Evolutionary conservation across 1,140 invertebrate species (phyloP), one percentile per base, ranked within the genome.

Genomic region (Hermetia illucens): DNA sequence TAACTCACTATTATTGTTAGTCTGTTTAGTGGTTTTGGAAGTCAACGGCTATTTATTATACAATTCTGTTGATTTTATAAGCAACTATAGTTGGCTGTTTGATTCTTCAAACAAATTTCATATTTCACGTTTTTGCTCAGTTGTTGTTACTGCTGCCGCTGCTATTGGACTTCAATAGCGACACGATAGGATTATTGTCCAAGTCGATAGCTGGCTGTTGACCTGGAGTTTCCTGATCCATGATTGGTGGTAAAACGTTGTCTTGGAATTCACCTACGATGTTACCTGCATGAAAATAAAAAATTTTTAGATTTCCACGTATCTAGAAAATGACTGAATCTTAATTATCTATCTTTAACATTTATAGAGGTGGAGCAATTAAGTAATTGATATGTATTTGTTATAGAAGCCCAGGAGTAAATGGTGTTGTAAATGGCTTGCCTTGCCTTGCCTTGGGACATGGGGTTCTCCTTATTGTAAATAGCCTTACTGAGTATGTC

Each of bases 161-260:
- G 13, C 30, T 32, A 16, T 32, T 32, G 12, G 25, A 8, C 21
- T 38, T 38, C n/a, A 38, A 29, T 4, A 38, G 17, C 17, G 38
- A 18, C 19, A 16, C 20, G 4, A 33, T 32, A 24, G 38, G 21
- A 24, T 21, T 39, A 17, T 21, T 39, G 6, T 39, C 38, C 19
- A 33, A 33, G 33, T 31, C 29, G 22, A 41, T 46, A 6, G 49
- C 35, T 4, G 53, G 46, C 15, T 45, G 49, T 2, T 63, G 63
- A 59, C 48, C 13, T 62, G 55, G 32, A 17, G 63, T 64, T 33
- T 66, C 62, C 36, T 65, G 68, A 46, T 75, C 72, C 2, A 71
- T 69, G 19, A 71, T 55, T 2, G 79, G 78, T 5, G 79, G 79
- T 12, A 78, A 63, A 2, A 89, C 84, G 58, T 89, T 87, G 36